Evolutionary conservation across 2,888 invertebrate genomes (phyloP).

Genomic region (Ommatoiulus sabulosus): DNA sequence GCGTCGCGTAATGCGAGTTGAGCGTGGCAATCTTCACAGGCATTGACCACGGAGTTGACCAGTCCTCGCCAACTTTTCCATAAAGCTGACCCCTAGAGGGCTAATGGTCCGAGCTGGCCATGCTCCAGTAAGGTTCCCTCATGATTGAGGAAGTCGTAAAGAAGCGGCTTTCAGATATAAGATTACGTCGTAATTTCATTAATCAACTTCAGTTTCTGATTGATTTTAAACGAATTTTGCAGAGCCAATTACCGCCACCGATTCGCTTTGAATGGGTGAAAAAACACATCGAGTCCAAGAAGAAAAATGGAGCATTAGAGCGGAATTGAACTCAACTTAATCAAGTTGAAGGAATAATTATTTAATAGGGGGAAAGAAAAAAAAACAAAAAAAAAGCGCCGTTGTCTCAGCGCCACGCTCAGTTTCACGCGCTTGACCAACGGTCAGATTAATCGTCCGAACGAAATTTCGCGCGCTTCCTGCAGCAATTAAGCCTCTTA

Average conservation of each 20-base stretch:
- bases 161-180: constrained; percentile 30
- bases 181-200: constrained; percentile 40
- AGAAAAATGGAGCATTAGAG: constrained; percentile 36
- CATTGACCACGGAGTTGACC: neutral
- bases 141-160: constrained; percentile 40
- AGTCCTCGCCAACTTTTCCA: neutral
- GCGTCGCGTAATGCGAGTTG: neutral
- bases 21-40: neutral
- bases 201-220: constrained; percentile 40
- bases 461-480: no score
- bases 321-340: constrained; percentile 43
- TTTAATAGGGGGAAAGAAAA: constrained; percentile 3
- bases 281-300: no score
- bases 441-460: neutral
- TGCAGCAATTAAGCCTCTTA: neutral
- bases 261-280: neutral
- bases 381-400: neutral
- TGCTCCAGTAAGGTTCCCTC: neutral
- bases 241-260: neutral
- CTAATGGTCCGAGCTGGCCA: neutral
- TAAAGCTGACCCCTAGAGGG: neutral
- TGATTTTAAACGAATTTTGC: constrained; percentile 43
- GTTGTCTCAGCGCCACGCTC: neutral
- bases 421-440: neutral
- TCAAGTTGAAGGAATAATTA: constrained; percentile 43